Evolutionary conservation across 2,888 invertebrate species (phyloP).

Genomic region (Drosophila macrothrix): DNA sequence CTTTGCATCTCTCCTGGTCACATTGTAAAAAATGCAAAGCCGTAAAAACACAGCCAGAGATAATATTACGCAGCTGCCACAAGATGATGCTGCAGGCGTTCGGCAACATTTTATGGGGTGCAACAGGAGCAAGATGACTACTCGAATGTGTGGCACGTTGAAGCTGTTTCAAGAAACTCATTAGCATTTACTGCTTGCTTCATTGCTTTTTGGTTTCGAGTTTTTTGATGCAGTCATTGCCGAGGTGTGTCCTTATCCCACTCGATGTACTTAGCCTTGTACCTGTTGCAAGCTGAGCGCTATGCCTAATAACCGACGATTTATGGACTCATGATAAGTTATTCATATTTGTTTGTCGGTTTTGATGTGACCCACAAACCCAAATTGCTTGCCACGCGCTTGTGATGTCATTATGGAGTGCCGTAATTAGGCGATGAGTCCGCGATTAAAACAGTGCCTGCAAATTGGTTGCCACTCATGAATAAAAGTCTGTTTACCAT

Average conservation of each 20-base stretch:
- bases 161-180: constrained; percentile 46
- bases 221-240: constrained; percentile 22
- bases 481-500: background rate
- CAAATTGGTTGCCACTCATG: constrained; percentile 28
- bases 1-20: constrained; percentile 19
- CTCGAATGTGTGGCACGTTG: constrained; percentile 23
- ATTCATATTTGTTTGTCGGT: constrained; percentile 51
- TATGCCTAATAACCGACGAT: constrained; percentile 23
- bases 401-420: constrained; percentile 42
- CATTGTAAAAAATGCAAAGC: constrained; percentile 23
- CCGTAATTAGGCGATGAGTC: constrained; percentile 47
- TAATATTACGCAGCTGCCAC: constrained; percentile 37
- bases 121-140: constrained; percentile 20
- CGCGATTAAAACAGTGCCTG: constrained; percentile 26
- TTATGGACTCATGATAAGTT: constrained; percentile 40
- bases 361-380: constrained; percentile 26
- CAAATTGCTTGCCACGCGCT: background rate
- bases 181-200: constrained; percentile 65
- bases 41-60: constrained; percentile 24
- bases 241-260: background rate
- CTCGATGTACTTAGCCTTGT: constrained; percentile 10
- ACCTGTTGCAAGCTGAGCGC: constrained; percentile 48
- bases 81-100: background rate
- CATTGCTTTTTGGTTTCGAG: constrained; percentile 55
- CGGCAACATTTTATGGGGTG: constrained; percentile 56